phyloP scores from a whole-genome alignment of 2,888 invertebrate species.

The Lottia gigantea region DNA sequence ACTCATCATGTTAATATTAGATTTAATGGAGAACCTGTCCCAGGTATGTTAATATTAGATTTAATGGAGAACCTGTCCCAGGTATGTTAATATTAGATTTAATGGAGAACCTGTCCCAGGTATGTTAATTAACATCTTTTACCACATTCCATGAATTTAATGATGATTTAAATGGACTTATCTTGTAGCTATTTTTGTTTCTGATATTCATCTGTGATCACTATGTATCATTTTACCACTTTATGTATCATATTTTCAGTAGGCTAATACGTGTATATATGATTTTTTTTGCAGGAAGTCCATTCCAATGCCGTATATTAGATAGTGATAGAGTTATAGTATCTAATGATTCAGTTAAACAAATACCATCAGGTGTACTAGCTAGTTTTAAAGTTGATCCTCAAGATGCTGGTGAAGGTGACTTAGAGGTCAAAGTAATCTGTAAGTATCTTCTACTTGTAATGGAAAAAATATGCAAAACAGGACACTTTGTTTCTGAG shows the following conservation, averaged over 20 bases:
- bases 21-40: slow-evolving; percentile 95
- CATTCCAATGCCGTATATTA: slow-evolving; percentile 90
- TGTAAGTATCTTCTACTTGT: slow-evolving; percentile 33
- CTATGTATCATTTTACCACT: no score
- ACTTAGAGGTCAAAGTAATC: slow-evolving; percentile 42
- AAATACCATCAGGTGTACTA: slow-evolving; percentile 84
- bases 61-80: slow-evolving; percentile 91
- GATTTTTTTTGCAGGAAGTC: slow-evolving; percentile 84
- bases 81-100: slow-evolving; percentile 82
- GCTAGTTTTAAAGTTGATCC: slow-evolving; percentile 89
- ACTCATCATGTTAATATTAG: slow-evolving; percentile 89
- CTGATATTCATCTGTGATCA: no score
- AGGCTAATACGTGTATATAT: no score
- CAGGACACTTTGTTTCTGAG: no score
- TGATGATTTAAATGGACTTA: no score
- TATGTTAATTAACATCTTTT: slow-evolving; percentile 68
- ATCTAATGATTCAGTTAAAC: slow-evolving; percentile 77
- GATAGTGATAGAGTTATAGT: slow-evolving; percentile 77
- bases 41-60: slow-evolving; percentile 80
- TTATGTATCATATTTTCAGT: no score
- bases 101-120: slow-evolving; percentile 90
- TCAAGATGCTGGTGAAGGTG: slow-evolving; percentile 71
- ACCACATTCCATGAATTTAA: no score
- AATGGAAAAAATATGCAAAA: no score
- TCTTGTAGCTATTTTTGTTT: no score